Conservation (phyloP, 2,113 vertebrate genomes). For the Chionis minor region DNA sequence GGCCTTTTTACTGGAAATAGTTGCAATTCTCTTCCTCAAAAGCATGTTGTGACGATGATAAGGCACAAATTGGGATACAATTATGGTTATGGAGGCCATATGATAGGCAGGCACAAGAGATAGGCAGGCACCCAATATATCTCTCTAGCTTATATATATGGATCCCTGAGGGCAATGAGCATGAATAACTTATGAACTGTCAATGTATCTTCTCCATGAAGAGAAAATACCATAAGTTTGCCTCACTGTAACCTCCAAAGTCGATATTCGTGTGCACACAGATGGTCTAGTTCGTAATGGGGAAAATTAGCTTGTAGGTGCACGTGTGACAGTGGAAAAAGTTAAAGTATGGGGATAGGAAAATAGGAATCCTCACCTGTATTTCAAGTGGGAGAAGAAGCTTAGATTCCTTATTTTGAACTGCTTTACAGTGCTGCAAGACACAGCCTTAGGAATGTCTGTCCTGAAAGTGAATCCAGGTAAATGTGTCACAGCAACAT, state of each 20-base stretch:
- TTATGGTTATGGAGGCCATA: neutral
- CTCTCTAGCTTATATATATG: conserved; percentile 22
- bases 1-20: neutral
- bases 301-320: neutral
- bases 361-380: neutral
- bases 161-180: conserved; percentile 16
- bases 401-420: neutral
- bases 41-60: neutral
- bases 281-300: neutral
- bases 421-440: neutral
- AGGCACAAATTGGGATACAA: neutral
- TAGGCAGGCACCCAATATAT: conserved; percentile 8
- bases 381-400: neutral
- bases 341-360: neutral
- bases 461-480: neutral
- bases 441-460: neutral
- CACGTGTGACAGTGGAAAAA: neutral
- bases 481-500: neutral
- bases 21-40: neutral
- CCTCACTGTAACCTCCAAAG: neutral
- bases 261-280: neutral
- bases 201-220: neutral
- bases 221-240: neutral
- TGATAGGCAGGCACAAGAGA: neutral
- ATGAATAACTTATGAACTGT: conserved; percentile 43